Evolutionary conservation across 2,113 vertebrate species (phyloP).

Genomic region (Gavialis gangeticus): DNA sequence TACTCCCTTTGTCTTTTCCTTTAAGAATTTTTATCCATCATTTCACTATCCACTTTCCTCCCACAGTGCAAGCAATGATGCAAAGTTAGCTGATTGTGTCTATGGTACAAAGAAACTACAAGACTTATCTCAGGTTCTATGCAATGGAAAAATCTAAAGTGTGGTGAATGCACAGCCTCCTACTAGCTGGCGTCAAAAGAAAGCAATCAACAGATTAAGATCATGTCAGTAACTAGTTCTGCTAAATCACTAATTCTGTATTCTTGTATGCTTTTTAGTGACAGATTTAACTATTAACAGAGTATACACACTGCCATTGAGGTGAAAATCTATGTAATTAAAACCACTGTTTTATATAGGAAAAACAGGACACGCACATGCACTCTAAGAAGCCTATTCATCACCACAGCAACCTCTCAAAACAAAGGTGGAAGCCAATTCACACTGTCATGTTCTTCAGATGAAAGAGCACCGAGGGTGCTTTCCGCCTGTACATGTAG

Average conservation of each 20-base stretch:
- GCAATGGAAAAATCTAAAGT: neutral
- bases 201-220: neutral
- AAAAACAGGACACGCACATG: neutral
- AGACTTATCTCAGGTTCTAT: neutral
- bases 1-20: neutral
- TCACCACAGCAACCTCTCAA: conserved; percentile 73
- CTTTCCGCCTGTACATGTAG: neutral
- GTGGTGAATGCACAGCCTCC: neutral
- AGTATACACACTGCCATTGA: fast-evolving
- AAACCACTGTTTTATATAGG: neutral
- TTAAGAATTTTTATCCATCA: neutral
- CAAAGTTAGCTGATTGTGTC: neutral
- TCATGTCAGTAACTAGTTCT: neutral
- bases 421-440: conserved; percentile 62
- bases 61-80: neutral
- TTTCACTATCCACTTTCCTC: neutral
- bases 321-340: neutral
- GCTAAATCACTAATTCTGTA: neutral
- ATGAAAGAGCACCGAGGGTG: neutral
- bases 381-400: conserved; percentile 38
- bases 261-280: neutral
- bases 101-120: neutral
- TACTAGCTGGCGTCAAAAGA: neutral
- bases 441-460: conserved; percentile 15
- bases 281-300: neutral